Conservation (phyloP, 2,113 vertebrate genomes). For the Erythrocebus patas region DNA sequence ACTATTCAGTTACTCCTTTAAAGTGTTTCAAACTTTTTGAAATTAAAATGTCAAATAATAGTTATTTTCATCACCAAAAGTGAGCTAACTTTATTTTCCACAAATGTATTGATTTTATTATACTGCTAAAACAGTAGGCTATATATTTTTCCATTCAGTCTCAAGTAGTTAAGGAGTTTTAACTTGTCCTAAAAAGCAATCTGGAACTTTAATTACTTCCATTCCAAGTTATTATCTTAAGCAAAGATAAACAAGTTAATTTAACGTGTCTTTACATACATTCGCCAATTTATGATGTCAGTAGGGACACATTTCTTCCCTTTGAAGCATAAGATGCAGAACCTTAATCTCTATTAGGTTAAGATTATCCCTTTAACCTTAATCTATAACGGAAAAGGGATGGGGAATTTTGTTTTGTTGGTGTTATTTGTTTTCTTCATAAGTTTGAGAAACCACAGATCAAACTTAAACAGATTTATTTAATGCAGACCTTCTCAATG, state of each 20-base stretch:
- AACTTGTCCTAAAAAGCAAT: not conserved
- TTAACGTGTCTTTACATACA: not conserved
- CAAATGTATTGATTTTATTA: constrained; percentile 3
- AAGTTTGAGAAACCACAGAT: not conserved
- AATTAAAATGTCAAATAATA: constrained; percentile 48
- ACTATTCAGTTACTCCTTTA: constrained; percentile 30
- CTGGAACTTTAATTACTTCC: constrained; percentile 1
- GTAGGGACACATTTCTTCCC: not conserved
- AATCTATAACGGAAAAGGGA: not conserved
- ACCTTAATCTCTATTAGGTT: not conserved
- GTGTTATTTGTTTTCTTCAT: not conserved
- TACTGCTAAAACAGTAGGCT: not conserved
- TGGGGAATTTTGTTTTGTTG: not conserved
- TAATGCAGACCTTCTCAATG: not conserved
- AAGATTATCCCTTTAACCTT: not conserved
- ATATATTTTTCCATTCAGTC: not conserved
- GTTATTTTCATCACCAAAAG: constrained; percentile 19
- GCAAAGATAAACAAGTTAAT: constrained; percentile 25
- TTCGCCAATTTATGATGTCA: not conserved
- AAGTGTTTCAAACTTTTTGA: constrained; percentile 48
- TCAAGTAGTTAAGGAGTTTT: not conserved
- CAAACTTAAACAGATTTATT: constrained; percentile 31
- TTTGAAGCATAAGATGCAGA: not conserved
- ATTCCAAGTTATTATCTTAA: constrained; percentile 4
- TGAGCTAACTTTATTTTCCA: not conserved